Evolutionary conservation across 92 coral and sea anemone species (phyloP), one percentile per base, ranked within the genome.

Genomic region (Meandrina meandrites): DNA sequence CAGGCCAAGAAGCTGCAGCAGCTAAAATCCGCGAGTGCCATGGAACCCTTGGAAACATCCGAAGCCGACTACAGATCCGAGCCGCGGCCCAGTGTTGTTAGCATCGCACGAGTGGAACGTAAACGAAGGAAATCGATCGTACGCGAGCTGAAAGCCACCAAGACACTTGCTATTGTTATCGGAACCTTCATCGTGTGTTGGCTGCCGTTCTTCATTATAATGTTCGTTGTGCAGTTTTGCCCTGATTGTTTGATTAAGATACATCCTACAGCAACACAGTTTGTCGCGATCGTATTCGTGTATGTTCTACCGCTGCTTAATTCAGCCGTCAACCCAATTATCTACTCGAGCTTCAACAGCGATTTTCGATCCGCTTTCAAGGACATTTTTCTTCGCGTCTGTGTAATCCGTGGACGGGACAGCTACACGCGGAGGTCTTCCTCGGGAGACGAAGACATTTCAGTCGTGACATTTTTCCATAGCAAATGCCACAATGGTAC

Each of bases 91-190:
- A 97, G 98, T 56, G 92, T 90, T 18, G 88, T 82, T 4, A 93
- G 97, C 79, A 86, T 94, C 30, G 96, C 91, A 17, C 89, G 94
- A 28, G 92, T 92, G 16, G 94, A 96, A 21, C 93, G 98, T 14
- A 82, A 91, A 47, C 78, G 89, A 24, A 84, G 98, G 67, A 94
- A 93, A 70, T 94, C 98, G 11, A 90, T 97, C 79, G 78, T 97
- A 57, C 97, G 99, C 57, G 99, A 97, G 76, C 90, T 97, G 0
- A 97, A 97, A 85, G 99, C 99, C 51, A 97, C 99, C 24, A 97
- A 97, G 74, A 97, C 99, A 1, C 81, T 97, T 21, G 98, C 98
- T 21, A 94, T 97, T 28, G 98, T 97, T 22, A 95, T 97, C 15
- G 99, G 99, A 0, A 95, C 98, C 0, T 97, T 97, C 32, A 93